Evolutionary conservation across 2,113 vertebrate genomes (phyloP), one percentile per base, ranked within the genome.

Genomic region (Phoxinus phoxinus): DNA sequence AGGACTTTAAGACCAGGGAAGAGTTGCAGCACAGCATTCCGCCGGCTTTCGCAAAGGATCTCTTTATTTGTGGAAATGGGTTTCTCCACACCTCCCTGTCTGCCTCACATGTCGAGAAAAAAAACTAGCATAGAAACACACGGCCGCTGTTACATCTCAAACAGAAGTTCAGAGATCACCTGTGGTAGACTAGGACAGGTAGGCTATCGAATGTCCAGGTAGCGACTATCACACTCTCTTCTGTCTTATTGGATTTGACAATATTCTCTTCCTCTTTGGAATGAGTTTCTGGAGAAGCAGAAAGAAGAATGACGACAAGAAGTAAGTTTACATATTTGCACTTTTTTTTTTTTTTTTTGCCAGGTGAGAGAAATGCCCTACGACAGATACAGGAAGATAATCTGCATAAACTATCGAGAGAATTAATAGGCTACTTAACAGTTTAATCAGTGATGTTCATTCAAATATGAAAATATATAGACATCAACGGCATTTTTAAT

Each of bases 201-300:
- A n/a, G n/a, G n/a, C n/a, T n/a, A 63, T 46, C 81, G 32, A 72
- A 81, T 87, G 87, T 69, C 87, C 88, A 86, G 89, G 88, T 56
- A 81, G 59, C 65, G 41, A 21, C 59, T 44, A 21, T 84, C 21
- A 73, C 25, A 11, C 61, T 25, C 81, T 11, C 59, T 83, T 63
- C 13, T 27, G 30, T 58, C 58, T 46, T 46, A 41, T 48, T 74
- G 83, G 73, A 74, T 63, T 87, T 41, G 35, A n/a, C 25, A 25
- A 25, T 78, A 83, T 63, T 78, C 88, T 32, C 32, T 51, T 30
- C 82, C 30, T 48, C 76, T n/a, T 90, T 89, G 92, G 92, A 56
- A 95, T 95, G 94, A 95, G 93, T 94, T 95, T 95, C 75, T 92
- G 87, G 91, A 94, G 86, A 88, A 90, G 92, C 48, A 93, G 86